Base-by-base conservation (phyloP, 2,797 vertebrate genomes). In the Momotus momota region DNA sequence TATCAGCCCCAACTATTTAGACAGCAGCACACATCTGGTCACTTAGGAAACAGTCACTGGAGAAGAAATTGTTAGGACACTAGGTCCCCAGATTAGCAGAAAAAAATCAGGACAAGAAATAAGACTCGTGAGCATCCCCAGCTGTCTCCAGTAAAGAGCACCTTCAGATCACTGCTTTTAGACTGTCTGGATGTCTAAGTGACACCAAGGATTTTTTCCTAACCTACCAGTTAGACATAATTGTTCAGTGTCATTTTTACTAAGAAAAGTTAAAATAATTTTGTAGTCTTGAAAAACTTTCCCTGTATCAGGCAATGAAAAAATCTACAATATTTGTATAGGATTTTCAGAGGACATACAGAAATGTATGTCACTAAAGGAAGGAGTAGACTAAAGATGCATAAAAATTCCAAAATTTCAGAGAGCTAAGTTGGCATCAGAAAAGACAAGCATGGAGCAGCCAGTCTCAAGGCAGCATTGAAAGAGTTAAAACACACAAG, bases 241-340 rank as follows among this genome's bases (percentile, higher is more conserved):
- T 21, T 49, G 10, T 70, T 74, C 27, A 43, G 14, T 13, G 23
- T 6, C 15, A 27, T 15, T 79, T 64, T 92, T 6, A 12, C 14
- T 14, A 49, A 21, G 29, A 65, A 83, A 66, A 75, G 21, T 26
- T 4, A 57, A 73, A 75, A 51, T 22, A 17, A 75, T 21, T 14
- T 16, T 3, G 0, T 49, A 35, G 13, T 62, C 19, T 65, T 22
- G 20, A 52, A n/a, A 65, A 27, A 33, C 1, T 52, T 74, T 31
- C 13, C 9, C 3, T 14, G 3, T 20, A 29, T 17, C 31, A 27
- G 8, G 6, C 1, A 8, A 43, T 81, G 79, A 26, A 46, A 85
- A 84, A 60, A 0, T 1, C 0, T 46, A 16, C 45, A 57, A 7
- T 9, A 38, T 49, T 81, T n/a, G 6, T 43, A 17, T 17, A 71